phyloP scores from a whole-genome alignment of 2,797 vertebrate species.

The Coilia nasus region DNA sequence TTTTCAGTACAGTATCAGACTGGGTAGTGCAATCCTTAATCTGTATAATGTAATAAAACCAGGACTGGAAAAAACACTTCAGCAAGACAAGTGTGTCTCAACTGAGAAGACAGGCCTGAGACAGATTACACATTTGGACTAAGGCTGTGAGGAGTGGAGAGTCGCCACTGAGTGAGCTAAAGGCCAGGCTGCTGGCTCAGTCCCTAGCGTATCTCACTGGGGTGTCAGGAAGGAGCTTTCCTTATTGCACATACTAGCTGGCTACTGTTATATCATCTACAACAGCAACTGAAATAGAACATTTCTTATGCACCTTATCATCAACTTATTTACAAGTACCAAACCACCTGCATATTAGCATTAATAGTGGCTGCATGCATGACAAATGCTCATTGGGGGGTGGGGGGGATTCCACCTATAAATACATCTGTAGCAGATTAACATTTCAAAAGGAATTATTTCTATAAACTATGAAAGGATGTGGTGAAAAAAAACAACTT shows the following conservation, averaged over 20 bases:
- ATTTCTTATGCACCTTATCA: neutral
- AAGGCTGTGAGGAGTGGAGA: no score
- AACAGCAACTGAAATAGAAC: no score
- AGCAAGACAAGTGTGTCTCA: neutral
- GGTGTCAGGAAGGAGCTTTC: no score
- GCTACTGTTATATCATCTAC: no score
- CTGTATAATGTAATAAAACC: no score
- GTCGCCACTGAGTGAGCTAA: no score
- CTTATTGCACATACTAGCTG: no score
- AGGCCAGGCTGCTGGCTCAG: no score
- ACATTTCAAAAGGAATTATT: slow-evolving; percentile 40
- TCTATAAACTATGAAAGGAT: slow-evolving; percentile 24
- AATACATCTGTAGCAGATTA: slow-evolving; percentile 43
- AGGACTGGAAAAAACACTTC: no score
- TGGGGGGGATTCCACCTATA: neutral
- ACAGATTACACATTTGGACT: no score
- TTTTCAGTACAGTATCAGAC: neutral
- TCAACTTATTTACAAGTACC: neutral
- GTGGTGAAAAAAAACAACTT: neutral
- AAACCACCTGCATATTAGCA: neutral
- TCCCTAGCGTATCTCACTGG: no score
- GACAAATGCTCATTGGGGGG: neutral
- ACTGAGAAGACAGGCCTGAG: neutral
- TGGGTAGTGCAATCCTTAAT: no score
- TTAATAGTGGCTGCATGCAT: neutral